Evolutionary conservation across 2,113 vertebrate genomes (phyloP).

Genomic region (Stictonetta naevosa): DNA sequence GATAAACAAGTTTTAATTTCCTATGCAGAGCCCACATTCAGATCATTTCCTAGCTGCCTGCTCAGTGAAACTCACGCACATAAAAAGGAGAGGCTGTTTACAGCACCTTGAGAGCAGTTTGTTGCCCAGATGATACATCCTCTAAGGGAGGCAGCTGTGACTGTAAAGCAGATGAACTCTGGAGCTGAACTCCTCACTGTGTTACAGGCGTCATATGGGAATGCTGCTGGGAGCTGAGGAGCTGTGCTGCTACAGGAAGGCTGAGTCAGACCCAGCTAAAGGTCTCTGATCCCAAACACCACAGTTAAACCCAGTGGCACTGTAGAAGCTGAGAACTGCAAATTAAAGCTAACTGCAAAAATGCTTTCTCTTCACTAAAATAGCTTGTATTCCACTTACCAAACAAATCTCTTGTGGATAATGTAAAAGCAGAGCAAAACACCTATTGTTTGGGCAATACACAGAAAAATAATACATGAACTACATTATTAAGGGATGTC

Average conservation of each 20-base stretch:
- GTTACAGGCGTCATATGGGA: background rate
- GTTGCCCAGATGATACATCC: conserved; percentile 28
- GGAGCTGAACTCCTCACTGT: background rate
- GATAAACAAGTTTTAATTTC: conserved; percentile 19
- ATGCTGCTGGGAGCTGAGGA: background rate
- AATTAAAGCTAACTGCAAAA: background rate
- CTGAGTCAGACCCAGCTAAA: background rate
- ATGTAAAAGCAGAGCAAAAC: background rate
- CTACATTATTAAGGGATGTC: background rate
- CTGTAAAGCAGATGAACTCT: background rate
- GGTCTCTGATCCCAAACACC: background rate
- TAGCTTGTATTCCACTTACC: background rate
- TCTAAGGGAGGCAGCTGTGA: background rate
- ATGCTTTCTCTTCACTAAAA: background rate
- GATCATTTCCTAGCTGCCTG: background rate
- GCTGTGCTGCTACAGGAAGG: rapidly evolving
- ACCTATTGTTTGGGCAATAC: background rate
- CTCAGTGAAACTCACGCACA: conserved; percentile 1
- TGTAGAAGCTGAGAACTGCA: background rate
- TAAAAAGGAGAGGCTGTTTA: background rate
- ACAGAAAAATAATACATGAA: background rate
- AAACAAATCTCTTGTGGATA: background rate
- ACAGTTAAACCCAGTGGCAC: background rate
- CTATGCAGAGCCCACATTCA: background rate
- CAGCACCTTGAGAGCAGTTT: background rate